phyloP scores from a whole-genome alignment of 2,888 invertebrate species.

The Drosophila kokeensis region DNA sequence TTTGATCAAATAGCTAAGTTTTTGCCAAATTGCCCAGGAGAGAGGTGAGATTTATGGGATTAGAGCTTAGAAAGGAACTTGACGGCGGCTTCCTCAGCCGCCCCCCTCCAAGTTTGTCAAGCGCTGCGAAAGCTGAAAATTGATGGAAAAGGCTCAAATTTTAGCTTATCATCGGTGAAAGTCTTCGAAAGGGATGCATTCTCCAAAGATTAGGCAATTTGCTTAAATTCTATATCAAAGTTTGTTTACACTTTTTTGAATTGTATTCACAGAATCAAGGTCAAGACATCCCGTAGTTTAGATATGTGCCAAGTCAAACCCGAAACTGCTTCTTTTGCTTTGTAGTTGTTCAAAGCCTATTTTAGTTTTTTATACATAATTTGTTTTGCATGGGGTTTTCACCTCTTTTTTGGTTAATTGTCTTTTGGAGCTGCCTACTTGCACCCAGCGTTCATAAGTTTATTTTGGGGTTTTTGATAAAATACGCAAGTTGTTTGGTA shows the following conservation, averaged over 20 bases:
- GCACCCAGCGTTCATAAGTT: slow-evolving; percentile 7
- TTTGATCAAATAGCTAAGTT: slow-evolving; percentile 72
- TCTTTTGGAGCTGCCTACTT: neutral
- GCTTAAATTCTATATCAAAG: neutral
- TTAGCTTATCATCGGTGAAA: slow-evolving; percentile 32
- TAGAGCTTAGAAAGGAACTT: slow-evolving; percentile 65
- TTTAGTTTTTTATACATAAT: neutral
- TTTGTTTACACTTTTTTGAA: neutral
- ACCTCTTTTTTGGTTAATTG: neutral
- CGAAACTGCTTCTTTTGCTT: neutral
- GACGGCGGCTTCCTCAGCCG: slow-evolving; percentile 2
- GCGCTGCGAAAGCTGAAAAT: slow-evolving; percentile 1
- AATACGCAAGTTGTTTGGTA: slow-evolving; percentile 5
- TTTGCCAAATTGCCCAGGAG: slow-evolving; percentile 57
- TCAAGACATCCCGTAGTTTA: neutral
- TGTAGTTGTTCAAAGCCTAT: neutral
- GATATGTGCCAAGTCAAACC: neutral
- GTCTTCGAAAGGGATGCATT: slow-evolving; percentile 18
- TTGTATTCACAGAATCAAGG: neutral
- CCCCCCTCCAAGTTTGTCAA: slow-evolving; percentile 29
- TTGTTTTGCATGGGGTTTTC: neutral
- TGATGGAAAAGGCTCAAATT: slow-evolving; percentile 3
- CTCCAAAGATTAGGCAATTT: neutral
- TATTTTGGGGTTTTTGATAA: slow-evolving; percentile 20
- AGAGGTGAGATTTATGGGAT: slow-evolving; percentile 64